Percentiles rank a stretch among this genome's conserved stretches.
Evolutionary conservation across 2,888 invertebrate genomes (phyloP).

Genomic region (Encarsia formosa): DNA sequence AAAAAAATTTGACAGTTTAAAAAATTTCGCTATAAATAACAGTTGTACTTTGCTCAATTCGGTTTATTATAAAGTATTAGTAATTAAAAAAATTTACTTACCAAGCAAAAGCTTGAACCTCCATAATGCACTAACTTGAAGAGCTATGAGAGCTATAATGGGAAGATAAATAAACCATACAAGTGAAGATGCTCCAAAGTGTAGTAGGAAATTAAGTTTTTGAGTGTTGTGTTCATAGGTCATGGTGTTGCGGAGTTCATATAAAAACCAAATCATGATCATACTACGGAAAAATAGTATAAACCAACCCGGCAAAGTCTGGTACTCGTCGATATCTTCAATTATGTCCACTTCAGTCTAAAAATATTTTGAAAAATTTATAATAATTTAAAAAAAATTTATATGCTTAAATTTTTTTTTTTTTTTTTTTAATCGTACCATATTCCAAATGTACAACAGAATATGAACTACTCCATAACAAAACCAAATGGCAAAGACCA

Average conservation of each 20-base stretch:
- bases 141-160: slow-evolving; percentile 86
- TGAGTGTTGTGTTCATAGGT: slow-evolving; percentile 74
- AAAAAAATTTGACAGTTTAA: slow-evolving; percentile 6
- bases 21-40: background rate
- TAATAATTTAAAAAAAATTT: no score
- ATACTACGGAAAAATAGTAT: slow-evolving; percentile 80
- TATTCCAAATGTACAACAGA: slow-evolving; percentile 91
- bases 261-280: slow-evolving; percentile 87
- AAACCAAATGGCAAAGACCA: slow-evolving; percentile 85
- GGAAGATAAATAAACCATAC: slow-evolving; percentile 99
- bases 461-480: slow-evolving; percentile 88
- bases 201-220: slow-evolving; percentile 88
- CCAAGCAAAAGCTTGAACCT: slow-evolving; percentile 89
- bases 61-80: slow-evolving; percentile 5
- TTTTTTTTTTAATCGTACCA: slow-evolving; percentile 60
- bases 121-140: slow-evolving; percentile 93
- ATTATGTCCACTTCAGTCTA: slow-evolving; percentile 95
- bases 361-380: slow-evolving; percentile 34
- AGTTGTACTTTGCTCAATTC: no score
- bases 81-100: slow-evolving; percentile 50
- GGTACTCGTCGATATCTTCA: slow-evolving; percentile 94
- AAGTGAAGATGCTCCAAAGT: slow-evolving; percentile 94
- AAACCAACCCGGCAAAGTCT: slow-evolving; percentile 96
- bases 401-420: no score
- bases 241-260: slow-evolving; percentile 73